Base-by-base conservation (phyloP, 2,113 vertebrate species). In the Nesospiza acunhae region DNA sequence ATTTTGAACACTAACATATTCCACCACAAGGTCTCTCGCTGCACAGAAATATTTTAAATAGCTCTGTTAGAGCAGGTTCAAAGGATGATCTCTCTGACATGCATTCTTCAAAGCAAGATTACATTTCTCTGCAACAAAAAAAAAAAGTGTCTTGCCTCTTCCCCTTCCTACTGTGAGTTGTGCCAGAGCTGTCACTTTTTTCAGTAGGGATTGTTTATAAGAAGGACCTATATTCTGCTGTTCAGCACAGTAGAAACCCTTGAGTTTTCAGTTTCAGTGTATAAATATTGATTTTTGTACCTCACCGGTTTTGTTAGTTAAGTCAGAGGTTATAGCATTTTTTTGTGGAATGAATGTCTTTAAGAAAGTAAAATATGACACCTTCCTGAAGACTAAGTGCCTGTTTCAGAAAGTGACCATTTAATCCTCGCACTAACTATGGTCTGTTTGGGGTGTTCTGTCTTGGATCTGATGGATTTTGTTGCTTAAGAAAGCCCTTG, bases 251-350 rank as follows among this genome's bases (percentile, higher is more conserved):
- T 63, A 69, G 35, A 94, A 89, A 49, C 31, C 22, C 55, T 96
- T 80, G 67, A 78, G 20, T 85, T 85, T 90, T 87, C 89, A 66
- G 41, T 89, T 94, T 78, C 63, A 84, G 28, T 80, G 50, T 88
- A 59, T 90, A 90, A 95, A 96, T 94, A 90, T 35, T 92, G 76
- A 96, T 93, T 94, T 93, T 94, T 89, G 18, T 95, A 76, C 59
- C 35, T 82, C 50, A 30, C 42, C 3, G 0, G 9, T 74, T 95
- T 94, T 93, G 55, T 90, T 85, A 83, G 59, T 87, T 83, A 86
- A 60, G 26, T 63, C 58, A 85, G 85, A 91, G 68, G 39, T 86
- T 81, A 37, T 33, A 75, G 10, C 35, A 41, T 74, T 81, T 95
- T 95, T 76, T 87, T 85, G 41, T 66, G 83, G 35, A 87, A 82